Conservation (phyloP, 2,888 invertebrate species). For the Lamproptera curius region DNA sequence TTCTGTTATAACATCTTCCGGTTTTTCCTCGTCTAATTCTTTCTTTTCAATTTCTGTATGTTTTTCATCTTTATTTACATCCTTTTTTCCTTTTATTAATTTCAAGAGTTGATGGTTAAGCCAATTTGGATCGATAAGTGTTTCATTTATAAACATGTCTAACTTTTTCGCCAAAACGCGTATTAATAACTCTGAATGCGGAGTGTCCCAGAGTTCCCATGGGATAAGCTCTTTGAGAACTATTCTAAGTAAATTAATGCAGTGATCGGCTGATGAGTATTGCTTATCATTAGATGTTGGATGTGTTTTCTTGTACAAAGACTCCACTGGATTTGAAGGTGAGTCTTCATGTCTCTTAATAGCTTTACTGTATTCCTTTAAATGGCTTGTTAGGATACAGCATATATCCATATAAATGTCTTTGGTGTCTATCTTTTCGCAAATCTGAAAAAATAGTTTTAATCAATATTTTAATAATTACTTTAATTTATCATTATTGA, state of each 20-base stretch:
- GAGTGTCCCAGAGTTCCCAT: constrained; percentile 83
- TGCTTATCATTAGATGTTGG: constrained; percentile 54
- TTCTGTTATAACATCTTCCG: constrained; percentile 18
- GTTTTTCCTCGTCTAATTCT: constrained; percentile 8
- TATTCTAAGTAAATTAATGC: constrained; percentile 76
- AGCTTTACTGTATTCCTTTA: constrained; percentile 81
- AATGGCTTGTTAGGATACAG: constrained; percentile 77
- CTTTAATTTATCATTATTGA: too few relatives aligned
- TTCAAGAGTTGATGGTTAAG: constrained; percentile 59
- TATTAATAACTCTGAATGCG: constrained; percentile 80
- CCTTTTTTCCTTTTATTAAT: constrained; percentile 40
- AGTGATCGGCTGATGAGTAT: constrained; percentile 73
- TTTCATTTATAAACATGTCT: constrained; percentile 64
- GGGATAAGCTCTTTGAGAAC: constrained; percentile 80
- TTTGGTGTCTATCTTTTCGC: constrained; percentile 65
- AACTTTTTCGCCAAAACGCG: constrained; percentile 80
- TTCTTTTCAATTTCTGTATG: background rate
- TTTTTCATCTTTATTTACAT: constrained; percentile 13
- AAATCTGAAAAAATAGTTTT: constrained; percentile 45
- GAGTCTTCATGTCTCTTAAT: constrained; percentile 76
- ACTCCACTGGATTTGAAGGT: constrained; percentile 57
- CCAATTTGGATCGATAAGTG: constrained; percentile 72
- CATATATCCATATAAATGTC: constrained; percentile 64
- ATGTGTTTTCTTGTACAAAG: constrained; percentile 69
- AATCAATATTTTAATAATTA: background rate